These are phyloP conservation scores for Aleiodes alternator DNA, from an alignment of 2,888 invertebrate species.

Conservation along the genomic window DNA sequence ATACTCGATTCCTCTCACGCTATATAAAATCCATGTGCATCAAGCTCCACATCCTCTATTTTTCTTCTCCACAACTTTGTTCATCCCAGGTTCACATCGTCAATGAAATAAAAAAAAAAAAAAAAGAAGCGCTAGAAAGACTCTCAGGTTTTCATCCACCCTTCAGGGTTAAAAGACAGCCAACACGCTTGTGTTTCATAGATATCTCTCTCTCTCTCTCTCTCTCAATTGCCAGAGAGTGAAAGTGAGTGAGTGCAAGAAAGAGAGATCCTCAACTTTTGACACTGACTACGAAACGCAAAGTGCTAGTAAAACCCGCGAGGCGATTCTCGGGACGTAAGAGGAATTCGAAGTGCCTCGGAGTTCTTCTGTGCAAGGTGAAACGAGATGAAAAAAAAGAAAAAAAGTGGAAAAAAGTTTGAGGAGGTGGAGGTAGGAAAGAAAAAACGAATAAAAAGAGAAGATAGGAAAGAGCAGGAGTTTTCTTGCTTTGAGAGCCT, in stretches of 20 bases:
- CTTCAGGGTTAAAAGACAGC: constrained; percentile 36
- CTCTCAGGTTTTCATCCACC: constrained; percentile 52
- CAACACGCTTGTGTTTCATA: constrained; percentile 28
- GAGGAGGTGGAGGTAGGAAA: not conserved
- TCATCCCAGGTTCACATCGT: constrained; percentile 40
- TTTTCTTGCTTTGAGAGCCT: constrained; percentile 40
- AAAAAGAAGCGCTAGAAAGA: constrained; percentile 49
- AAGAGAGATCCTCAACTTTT: constrained; percentile 42
- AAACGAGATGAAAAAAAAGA: constrained; percentile 10
- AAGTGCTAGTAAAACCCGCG: constrained; percentile 44
- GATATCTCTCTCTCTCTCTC: not conserved
- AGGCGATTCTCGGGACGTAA: constrained; percentile 42
- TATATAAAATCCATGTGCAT: constrained; percentile 37
- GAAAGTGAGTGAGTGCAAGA: not conserved
- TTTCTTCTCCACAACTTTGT: constrained; percentile 39
- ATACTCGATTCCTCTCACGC: constrained; percentile 53
- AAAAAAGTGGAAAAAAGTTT: constrained; percentile 15
- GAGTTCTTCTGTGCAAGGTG: constrained; percentile 32
- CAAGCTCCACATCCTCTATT: constrained; percentile 37
- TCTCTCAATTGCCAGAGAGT: constrained; percentile 10
- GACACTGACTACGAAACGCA: constrained; percentile 43
- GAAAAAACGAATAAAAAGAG: constrained; percentile 11
- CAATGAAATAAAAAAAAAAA: constrained; percentile 32
- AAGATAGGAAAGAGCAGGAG: constrained; percentile 23
- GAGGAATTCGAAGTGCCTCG: constrained; percentile 38